Conservation (phyloP, 1,140 invertebrate genomes). For the Drusus annulatus region DNA sequence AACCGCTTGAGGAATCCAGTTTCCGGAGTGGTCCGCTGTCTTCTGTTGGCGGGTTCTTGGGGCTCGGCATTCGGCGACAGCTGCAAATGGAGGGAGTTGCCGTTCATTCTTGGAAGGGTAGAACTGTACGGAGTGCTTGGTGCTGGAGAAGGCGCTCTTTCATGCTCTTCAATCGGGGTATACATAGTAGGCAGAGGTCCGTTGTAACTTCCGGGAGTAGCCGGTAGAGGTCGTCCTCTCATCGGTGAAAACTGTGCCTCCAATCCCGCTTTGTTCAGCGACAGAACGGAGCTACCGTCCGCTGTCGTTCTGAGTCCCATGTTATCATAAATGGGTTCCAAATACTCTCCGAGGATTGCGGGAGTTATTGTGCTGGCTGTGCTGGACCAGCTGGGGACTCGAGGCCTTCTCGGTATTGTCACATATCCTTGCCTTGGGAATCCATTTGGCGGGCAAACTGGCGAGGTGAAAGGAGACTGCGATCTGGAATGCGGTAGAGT, state of each 20-base stretch:
- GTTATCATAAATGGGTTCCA: slow-evolving; percentile 88
- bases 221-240: slow-evolving; percentile 75
- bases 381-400: slow-evolving; percentile 86
- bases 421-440: slow-evolving; percentile 84
- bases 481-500: slow-evolving; percentile 79
- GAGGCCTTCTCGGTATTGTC: slow-evolving; percentile 86
- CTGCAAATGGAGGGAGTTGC: slow-evolving; percentile 63
- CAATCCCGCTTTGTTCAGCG: slow-evolving; percentile 76
- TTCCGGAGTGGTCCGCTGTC: slow-evolving; percentile 70
- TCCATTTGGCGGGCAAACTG: slow-evolving; percentile 72
- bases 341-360: slow-evolving; percentile 72
- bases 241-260: slow-evolving; percentile 71
- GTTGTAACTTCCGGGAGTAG: slow-evolving; percentile 69
- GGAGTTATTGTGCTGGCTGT: slow-evolving; percentile 72
- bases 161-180: slow-evolving; percentile 79
- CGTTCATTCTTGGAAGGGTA: slow-evolving; percentile 64
- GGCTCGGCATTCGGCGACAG: slow-evolving; percentile 65
- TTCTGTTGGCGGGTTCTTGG: slow-evolving; percentile 64
- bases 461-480: slow-evolving; percentile 77
- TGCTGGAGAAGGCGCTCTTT: slow-evolving; percentile 68
- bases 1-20: slow-evolving; percentile 62
- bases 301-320: slow-evolving; percentile 87
- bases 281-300: slow-evolving; percentile 85
- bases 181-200: slow-evolving; percentile 68
- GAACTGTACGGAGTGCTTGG: slow-evolving; percentile 61